phyloP scores from a whole-genome alignment of 1,140 invertebrate genomes.

The Ceratina japonica region DNA sequence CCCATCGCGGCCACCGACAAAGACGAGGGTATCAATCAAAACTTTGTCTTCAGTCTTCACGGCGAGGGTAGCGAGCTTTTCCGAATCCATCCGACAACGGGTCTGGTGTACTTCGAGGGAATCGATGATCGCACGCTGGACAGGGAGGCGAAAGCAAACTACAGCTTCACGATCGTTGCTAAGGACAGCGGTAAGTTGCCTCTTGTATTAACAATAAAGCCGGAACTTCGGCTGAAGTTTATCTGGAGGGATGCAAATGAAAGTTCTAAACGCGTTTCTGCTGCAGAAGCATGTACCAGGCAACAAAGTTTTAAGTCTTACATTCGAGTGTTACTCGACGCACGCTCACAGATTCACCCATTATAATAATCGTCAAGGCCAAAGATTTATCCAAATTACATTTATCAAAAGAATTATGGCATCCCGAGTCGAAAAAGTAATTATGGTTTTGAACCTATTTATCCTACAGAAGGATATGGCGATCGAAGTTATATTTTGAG shows the following conservation, averaged over 20 bases:
- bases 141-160: constrained; percentile 85
- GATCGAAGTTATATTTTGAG: too few relatives aligned
- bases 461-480: too few relatives aligned
- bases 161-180: constrained; percentile 86
- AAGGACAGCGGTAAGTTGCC: constrained; percentile 82
- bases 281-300: too few relatives aligned
- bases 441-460: too few relatives aligned
- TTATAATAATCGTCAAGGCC: too few relatives aligned
- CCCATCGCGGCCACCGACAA: constrained; percentile 86
- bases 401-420: too few relatives aligned
- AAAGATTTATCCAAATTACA: too few relatives aligned
- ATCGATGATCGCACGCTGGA: constrained; percentile 81
- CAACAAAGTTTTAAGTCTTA: background rate
- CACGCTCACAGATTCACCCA: too few relatives aligned
- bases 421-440: too few relatives aligned
- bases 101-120: constrained; percentile 82
- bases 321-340: too few relatives aligned
- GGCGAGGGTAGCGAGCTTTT: constrained; percentile 89
- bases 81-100: constrained; percentile 85
- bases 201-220: background rate
- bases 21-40: constrained; percentile 89
- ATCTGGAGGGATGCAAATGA: too few relatives aligned
- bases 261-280: background rate
- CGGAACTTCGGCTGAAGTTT: background rate
- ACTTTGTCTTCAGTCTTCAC: constrained; percentile 86